Evolutionary conservation across 2,888 invertebrate species (phyloP).

Genomic region (Arenicola marina): DNA sequence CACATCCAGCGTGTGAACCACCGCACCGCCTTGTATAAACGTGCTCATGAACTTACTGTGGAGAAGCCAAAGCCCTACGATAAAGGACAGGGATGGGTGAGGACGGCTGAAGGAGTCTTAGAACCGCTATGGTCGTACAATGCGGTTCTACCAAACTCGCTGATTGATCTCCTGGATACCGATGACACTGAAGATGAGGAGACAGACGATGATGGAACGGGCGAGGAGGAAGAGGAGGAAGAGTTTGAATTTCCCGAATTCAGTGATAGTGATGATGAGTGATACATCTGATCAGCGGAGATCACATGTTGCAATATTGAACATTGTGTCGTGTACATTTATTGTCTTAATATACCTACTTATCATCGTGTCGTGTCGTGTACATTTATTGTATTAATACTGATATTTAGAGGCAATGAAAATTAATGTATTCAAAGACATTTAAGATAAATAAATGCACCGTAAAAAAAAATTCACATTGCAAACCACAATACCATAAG

Average conservation of each 20-base stretch:
- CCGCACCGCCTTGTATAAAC: conserved; percentile 3
- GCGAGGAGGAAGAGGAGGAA: conserved; percentile 1
- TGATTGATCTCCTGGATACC: conserved; percentile 9
- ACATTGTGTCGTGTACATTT: too few relatives aligned
- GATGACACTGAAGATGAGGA: neutral
- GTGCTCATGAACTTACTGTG: neutral
- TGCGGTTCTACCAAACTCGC: conserved; percentile 6
- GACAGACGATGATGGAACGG: neutral
- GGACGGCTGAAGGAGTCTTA: conserved; percentile 5
- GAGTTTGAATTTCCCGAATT: neutral
- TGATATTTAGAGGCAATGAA: too few relatives aligned
- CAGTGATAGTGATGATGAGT: neutral
- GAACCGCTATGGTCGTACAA: conserved; percentile 9
- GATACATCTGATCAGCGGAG: too few relatives aligned
- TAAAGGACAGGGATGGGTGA: neutral
- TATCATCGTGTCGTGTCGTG: too few relatives aligned
- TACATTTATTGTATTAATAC: too few relatives aligned
- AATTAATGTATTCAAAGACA: too few relatives aligned
- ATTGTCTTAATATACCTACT: too few relatives aligned
- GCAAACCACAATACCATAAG: too few relatives aligned
- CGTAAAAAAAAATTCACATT: too few relatives aligned
- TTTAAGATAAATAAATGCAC: too few relatives aligned
- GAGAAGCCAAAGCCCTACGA: conserved; percentile 10
- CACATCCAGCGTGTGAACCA: conserved; percentile 3
- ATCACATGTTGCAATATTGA: too few relatives aligned